phyloP scores from a whole-genome alignment of 30 jellyfish, hydroid and myxozoan genomes.

The Cassiopea xamachana region DNA sequence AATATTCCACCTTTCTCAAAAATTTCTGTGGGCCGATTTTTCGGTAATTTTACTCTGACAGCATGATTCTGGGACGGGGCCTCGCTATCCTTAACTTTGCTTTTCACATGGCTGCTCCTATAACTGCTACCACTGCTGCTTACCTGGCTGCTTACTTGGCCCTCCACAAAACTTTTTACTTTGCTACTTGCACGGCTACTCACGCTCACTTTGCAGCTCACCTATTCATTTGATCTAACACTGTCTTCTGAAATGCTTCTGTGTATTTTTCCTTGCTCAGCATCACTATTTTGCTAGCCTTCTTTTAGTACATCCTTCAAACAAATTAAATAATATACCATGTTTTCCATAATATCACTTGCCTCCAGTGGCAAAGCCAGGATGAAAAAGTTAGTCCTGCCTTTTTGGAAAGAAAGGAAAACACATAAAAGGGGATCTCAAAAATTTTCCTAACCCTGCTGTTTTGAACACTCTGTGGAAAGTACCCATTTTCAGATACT shows the following conservation, averaged over 20 bases:
- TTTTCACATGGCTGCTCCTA: not conserved
- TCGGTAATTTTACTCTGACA: constrained; percentile 32
- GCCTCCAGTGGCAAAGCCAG: not conserved
- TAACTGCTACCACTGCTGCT: not conserved
- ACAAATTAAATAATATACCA: not conserved
- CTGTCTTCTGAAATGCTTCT: not conserved
- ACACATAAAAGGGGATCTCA: no score
- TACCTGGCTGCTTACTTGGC: no score
- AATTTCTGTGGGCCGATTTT: constrained; percentile 27
- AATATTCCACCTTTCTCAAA: constrained; percentile 27
- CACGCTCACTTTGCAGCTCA: no score
- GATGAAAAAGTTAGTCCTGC: no score
- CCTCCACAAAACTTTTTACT: no score
- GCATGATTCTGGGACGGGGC: not conserved
- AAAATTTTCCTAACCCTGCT: no score
- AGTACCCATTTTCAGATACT: no score
- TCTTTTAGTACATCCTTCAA: not conserved
- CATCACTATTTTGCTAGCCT: not conserved
- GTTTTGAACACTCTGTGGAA: no score
- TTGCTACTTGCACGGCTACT: no score
- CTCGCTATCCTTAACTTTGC: not conserved
- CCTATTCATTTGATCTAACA: not conserved
- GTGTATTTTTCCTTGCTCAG: not conserved
- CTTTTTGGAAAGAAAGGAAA: no score
- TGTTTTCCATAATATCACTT: constrained; percentile 4